Evolutionary conservation across 1,140 invertebrate genomes (phyloP).

Genomic region (Planococcus citri): DNA sequence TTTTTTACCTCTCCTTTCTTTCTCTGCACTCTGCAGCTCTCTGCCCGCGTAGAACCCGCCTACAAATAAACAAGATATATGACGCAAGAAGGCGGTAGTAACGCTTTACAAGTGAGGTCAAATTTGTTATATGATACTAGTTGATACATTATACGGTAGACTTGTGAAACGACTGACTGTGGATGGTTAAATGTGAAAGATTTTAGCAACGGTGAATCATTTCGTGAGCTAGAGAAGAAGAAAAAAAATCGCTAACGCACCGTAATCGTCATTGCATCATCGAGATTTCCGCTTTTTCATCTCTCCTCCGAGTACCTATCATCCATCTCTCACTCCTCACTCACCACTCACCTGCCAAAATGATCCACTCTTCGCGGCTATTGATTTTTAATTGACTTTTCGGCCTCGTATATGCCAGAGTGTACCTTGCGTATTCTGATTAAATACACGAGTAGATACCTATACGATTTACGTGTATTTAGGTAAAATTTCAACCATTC

Average conservation of each 20-base stretch:
- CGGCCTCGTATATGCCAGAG: too few species aligned
- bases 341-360: too few species aligned
- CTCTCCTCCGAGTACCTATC: too few species aligned
- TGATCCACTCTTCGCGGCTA: too few species aligned
- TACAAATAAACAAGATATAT: constrained; percentile 12
- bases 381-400: too few species aligned
- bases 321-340: background rate
- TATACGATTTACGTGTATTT: too few species aligned
- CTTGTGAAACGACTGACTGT: background rate
- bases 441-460: too few species aligned
- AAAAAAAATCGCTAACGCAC: background rate
- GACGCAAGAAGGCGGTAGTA: constrained; percentile 18
- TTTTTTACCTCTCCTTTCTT: background rate
- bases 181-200: background rate
- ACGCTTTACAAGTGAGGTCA: constrained; percentile 9
- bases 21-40: too few species aligned
- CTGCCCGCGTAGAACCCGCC: background rate
- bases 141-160: constrained; percentile 8
- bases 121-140: constrained; percentile 20
- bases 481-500: too few species aligned
- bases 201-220: constrained; percentile 6
- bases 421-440: too few species aligned
- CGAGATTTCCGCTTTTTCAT: background rate
- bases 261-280: constrained; percentile 2
- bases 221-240: background rate